A percentile compares a stretch with the other conserved stretches of the same genome.
Conservation (phyloP, 2,797 vertebrate species). For the Coregonus suidteri region DNA sequence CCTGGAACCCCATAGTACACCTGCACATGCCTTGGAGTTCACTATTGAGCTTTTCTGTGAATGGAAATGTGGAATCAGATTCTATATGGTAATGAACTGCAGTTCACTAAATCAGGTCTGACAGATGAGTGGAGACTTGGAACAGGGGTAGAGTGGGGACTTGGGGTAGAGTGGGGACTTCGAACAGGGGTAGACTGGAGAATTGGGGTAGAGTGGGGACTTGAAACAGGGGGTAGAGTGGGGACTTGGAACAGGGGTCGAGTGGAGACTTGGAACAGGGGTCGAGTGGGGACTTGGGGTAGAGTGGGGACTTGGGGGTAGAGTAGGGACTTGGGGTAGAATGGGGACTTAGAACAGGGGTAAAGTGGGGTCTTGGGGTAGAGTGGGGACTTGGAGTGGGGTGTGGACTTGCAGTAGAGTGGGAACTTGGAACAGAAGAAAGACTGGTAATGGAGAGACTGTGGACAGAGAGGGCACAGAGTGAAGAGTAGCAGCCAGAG, state of each 20-base stretch:
- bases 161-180: background rate
- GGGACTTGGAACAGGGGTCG: background rate
- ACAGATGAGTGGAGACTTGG: background rate
- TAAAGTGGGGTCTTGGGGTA: background rate
- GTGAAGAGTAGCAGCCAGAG: constrained; percentile 31
- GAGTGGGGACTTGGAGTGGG: too few relatives aligned
- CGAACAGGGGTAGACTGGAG: background rate
- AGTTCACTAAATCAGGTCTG: background rate
- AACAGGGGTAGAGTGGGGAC: too few relatives aligned
- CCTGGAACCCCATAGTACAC: background rate
- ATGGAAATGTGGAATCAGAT: background rate
- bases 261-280: background rate
- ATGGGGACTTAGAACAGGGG: background rate
- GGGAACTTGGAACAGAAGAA: background rate
- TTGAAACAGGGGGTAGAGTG: background rate
- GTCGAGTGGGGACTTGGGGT: background rate
- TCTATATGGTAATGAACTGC: background rate
- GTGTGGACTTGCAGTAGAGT: background rate
- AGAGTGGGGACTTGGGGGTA: background rate
- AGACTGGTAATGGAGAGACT: constrained; percentile 7
- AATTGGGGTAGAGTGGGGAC: background rate
- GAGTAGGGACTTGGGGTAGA: background rate
- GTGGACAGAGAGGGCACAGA: constrained; percentile 20
- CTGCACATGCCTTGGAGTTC: too few relatives aligned
- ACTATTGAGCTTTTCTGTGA: background rate